Conservation (phyloP, 1,140 invertebrate genomes). For the Hyphantria cunea region DNA sequence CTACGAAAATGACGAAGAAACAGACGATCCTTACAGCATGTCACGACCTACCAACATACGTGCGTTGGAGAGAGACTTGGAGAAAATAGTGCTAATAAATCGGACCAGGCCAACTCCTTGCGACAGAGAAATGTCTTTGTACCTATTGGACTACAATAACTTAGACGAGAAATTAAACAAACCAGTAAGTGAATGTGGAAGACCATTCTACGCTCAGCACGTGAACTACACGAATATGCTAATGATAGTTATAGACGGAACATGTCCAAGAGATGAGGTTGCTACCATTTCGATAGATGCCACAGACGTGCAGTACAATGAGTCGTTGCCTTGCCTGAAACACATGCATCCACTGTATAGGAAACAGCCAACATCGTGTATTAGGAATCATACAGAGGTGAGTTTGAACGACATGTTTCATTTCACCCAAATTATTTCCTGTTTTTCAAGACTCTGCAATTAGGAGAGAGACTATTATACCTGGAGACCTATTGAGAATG, state of each 20-base stretch:
- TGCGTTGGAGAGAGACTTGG: slow-evolving; percentile 81
- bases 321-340: slow-evolving; percentile 85
- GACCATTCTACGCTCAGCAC: slow-evolving; percentile 91
- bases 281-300: slow-evolving; percentile 83
- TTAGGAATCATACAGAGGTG: slow-evolving; percentile 87
- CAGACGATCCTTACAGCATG: slow-evolving; percentile 61
- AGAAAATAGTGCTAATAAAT: slow-evolving; percentile 86
- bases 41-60: slow-evolving; percentile 69
- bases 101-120: slow-evolving; percentile 90
- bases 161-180: slow-evolving; percentile 67
- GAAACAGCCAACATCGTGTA: slow-evolving; percentile 85
- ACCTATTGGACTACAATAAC: slow-evolving; percentile 68
- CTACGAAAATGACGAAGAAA: slow-evolving; percentile 76
- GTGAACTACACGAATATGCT: slow-evolving; percentile 93
- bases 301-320: slow-evolving; percentile 84
- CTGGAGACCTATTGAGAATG: too few species aligned
- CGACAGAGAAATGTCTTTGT: slow-evolving; percentile 85
- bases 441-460: too few species aligned
- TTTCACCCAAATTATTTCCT: too few species aligned
- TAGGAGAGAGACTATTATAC: too few species aligned
- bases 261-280: slow-evolving; percentile 81
- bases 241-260: slow-evolving; percentile 89
- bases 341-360: slow-evolving; percentile 83
- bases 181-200: slow-evolving; percentile 59
- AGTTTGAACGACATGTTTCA: slow-evolving; percentile 45